Conservation (phyloP, 2,888 invertebrate genomes). For the Sminthurides aquaticus region DNA sequence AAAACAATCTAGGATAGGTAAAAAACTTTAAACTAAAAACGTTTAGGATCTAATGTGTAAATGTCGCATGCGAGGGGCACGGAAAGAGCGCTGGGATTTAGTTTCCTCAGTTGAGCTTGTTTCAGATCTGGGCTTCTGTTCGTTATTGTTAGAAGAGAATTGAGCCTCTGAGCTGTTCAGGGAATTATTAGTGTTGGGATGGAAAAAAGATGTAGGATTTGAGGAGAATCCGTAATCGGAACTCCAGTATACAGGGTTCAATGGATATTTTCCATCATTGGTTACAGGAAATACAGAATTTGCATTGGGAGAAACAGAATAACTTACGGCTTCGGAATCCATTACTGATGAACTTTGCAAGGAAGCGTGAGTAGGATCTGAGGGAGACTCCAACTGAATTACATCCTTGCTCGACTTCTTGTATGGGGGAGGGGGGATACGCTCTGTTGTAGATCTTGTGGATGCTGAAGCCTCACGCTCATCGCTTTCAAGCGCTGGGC, state of each 20-base stretch:
- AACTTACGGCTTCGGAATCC: conserved; percentile 21
- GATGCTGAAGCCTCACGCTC: neutral
- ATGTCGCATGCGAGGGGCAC: neutral
- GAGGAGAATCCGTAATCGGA: neutral
- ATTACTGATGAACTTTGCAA: conserved; percentile 6
- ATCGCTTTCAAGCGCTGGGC: conserved; percentile 3
- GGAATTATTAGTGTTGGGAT: too few relatives aligned
- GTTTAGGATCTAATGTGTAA: neutral
- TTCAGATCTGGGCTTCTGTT: neutral
- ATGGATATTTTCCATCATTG: too few relatives aligned
- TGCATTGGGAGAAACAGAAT: neutral
- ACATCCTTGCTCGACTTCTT: conserved; percentile 4
- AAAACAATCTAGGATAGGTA: too few relatives aligned
- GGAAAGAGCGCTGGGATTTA: neutral
- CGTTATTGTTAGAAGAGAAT: neutral
- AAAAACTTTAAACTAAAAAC: too few relatives aligned
- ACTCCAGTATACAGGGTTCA: neutral
- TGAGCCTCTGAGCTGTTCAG: neutral
- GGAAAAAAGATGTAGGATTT: neutral
- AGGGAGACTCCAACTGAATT: conserved; percentile 16
- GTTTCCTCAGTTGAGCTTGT: neutral
- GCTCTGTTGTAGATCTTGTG: conserved; percentile 7
- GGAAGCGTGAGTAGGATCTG: conserved; percentile 14
- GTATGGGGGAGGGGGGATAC: conserved; percentile 5
- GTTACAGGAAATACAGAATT: neutral